Evolutionary conservation across 2,888 invertebrate species (phyloP), one percentile per base, ranked within the genome.

Genomic region (Amblyjoppa fuscipennis): DNA sequence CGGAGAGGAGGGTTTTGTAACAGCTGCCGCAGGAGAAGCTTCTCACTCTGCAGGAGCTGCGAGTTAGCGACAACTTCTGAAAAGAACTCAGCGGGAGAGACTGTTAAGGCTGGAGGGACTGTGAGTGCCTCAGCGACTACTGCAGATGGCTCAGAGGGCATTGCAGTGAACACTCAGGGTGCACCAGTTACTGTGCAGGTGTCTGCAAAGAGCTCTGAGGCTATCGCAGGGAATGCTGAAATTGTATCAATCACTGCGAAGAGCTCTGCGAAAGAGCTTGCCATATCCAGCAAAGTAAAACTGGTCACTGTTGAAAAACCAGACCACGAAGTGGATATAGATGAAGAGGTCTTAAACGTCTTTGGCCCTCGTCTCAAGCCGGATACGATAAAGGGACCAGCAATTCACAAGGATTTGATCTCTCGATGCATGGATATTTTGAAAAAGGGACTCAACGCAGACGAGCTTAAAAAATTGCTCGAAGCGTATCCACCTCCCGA

Each of bases 361-460:
- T 61, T 80, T 16, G 71, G 73, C 1, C 70, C 70, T 31, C 28
- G 28, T 31, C 45, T 45, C 11, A 4, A 11, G 45, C 45, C 45
- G 45, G 3, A 45, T 1, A 45, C 9, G 45, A 16, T 49, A 11
- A 16, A 16, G 16, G 49, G 13, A 13, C 49, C 83, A 13, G 38
- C 83, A 9, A 78, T 83, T 4, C 82, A 84, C 20, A 76, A 61
- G 1, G 81, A 85, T n/a, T 45, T 83, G 7, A 34, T 66, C 2
- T 0, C 51, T 3, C 25, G 86, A 7, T 79, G 79, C 66, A 31
- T 45, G 6, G 85, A 76, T 16, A 78, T 87, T 45, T 31, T 87
- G 28, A 81, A 87, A 41, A 64, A 84, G 28, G 84, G 86, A 1
- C 80, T 85, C 13, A 79, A 74, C 0, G 11, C 66, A 53, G 78